These are phyloP conservation scores for Brotula barbata DNA, from an alignment of 2,797 vertebrate genomes.

Conservation along the genomic window DNA sequence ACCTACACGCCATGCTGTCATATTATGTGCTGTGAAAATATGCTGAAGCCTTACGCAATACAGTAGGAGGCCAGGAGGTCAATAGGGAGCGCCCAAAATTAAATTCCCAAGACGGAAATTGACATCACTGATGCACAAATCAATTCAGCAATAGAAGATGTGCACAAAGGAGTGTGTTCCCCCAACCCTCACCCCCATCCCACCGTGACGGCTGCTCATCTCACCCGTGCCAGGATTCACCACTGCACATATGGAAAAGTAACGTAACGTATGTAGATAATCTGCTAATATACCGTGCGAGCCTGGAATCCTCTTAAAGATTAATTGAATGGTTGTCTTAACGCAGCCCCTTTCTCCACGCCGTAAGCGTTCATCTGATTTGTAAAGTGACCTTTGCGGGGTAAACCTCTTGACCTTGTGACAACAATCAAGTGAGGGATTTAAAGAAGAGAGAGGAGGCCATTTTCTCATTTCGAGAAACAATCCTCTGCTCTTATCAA, in stretches of 20 bases:
- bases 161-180: too few species aligned
- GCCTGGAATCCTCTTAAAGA: conserved; percentile 25
- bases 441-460: conserved; percentile 44
- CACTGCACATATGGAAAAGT: not conserved
- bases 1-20: too few species aligned
- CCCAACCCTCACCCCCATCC: too few species aligned
- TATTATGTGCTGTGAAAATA: too few species aligned
- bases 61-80: too few species aligned
- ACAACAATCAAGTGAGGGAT: conserved; percentile 42
- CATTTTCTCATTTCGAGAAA: conserved; percentile 40
- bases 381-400: conserved; percentile 47
- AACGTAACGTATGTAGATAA: conserved; percentile 39
- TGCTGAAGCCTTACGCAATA: too few species aligned
- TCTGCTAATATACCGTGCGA: conserved; percentile 42
- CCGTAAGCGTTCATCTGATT: conserved; percentile 32
- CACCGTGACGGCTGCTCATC: too few species aligned
- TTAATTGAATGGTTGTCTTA: conserved; percentile 22
- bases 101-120: too few species aligned
- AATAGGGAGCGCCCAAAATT: too few species aligned
- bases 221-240: too few species aligned
- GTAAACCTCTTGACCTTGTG: conserved; percentile 29
- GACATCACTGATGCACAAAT: too few species aligned
- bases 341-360: not conserved
- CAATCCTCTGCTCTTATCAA: conserved; percentile 46
- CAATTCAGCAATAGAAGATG: too few species aligned